Evolutionary conservation across 2,797 vertebrate genomes (phyloP).

Genomic region (Gallirallus australis): DNA sequence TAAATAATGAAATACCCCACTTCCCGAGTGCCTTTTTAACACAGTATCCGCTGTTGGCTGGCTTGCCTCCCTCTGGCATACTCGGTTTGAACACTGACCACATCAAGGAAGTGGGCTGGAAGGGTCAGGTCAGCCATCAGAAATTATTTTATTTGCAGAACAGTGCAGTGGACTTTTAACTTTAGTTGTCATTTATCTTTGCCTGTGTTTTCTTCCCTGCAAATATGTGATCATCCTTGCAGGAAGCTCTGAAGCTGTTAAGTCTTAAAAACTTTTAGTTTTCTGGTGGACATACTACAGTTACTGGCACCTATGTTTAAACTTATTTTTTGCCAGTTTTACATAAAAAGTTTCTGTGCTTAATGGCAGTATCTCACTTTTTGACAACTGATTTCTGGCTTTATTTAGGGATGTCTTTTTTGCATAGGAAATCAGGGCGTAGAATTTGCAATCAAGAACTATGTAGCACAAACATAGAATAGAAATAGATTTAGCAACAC

Average conservation of each 20-base stretch:
- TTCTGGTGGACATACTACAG: background rate
- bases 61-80: background rate
- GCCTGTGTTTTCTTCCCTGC: background rate
- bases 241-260: background rate
- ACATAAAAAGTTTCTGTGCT: background rate
- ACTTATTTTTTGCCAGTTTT: background rate
- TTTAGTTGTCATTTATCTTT: background rate
- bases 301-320: background rate
- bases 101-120: constrained; percentile 17
- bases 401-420: background rate
- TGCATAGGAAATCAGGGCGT: background rate
- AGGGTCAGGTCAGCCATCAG: background rate
- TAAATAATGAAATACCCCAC: constrained; percentile 14
- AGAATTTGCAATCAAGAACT: background rate
- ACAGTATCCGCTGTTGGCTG: background rate
- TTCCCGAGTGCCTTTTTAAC: background rate
- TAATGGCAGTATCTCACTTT: background rate
- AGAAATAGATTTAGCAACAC: background rate
- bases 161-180: background rate
- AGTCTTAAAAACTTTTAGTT: background rate
- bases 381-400: background rate
- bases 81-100: background rate
- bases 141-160: background rate
- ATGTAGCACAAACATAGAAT: background rate
- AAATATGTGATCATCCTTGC: background rate